Base-by-base conservation (phyloP, 1,140 invertebrate genomes). In the Pantala flavescens region DNA sequence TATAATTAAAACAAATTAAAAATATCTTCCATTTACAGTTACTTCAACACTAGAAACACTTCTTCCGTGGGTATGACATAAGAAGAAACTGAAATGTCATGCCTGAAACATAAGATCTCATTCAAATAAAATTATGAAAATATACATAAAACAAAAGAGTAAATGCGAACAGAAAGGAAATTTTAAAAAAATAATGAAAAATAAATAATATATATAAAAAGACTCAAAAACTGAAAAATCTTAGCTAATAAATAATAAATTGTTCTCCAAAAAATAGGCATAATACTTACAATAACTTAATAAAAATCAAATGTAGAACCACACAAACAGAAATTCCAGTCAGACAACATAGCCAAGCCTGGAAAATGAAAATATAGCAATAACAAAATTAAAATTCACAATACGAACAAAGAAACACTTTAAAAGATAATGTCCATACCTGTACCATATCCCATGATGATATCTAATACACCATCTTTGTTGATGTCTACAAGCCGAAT, bases 401-500 rank as follows among this genome's bases (percentile, higher is more conserved):
- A 73, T 74, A 5, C 70, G 24, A 23, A 23, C 12, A 23, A 14
- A 23, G n/a, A 42, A 21, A 7, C 43, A 75, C 71, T 70, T 23
- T 55, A 70, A 28, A 12, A 42, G 43, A n/a, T 16, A 3, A 63
- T 7, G n/a, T 71, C 74, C 78, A 77, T 83, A 92, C 91, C 91
- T 82, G 92, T 92, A 71, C 89, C 91, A 82, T 91, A 95, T 76
- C 92, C 92, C 71, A 94, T 84, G 73, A 95, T 87, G 49, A 94
- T 85, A 83, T 95, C 93, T 43, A 88, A 84, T 23, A 91, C 79
- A 36, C 85, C 87, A 84, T 95, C 93, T 11, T 82, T 79, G 83
- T 94, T 92, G 0, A 94, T 85, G 82, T 95, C 91, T 24, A 88
- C 82, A 71, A 88, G 84, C 77, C 90, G 83, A 70, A 95, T 83